These are phyloP conservation scores for Bicyclus anynana DNA, from an alignment of 1,140 invertebrate species.

Conservation along the genomic window DNA sequence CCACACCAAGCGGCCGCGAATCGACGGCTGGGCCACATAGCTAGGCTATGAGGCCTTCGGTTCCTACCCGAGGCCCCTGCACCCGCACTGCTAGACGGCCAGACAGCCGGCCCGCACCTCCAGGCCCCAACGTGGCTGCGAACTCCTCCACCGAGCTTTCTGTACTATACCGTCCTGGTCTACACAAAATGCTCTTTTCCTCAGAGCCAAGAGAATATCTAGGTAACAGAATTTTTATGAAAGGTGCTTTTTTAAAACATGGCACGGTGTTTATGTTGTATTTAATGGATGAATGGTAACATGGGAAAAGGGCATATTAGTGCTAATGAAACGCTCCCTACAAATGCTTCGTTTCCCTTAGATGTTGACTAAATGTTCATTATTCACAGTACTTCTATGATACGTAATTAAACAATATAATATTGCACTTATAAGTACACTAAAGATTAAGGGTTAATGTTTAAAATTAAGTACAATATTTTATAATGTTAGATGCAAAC, in stretches of 20 bases:
- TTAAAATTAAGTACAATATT: conserved; percentile 54
- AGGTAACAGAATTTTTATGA: conserved; percentile 4
- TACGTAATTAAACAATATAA: conserved; percentile 63
- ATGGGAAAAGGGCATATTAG: conserved; percentile 30
- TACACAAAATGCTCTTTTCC: conserved; percentile 37
- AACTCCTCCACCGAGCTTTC: conserved; percentile 45
- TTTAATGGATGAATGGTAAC: conserved; percentile 6
- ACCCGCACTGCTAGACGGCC: conserved; percentile 61
- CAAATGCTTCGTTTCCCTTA: conserved; percentile 7
- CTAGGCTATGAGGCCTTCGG: conserved; percentile 75
- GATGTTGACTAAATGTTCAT: conserved; percentile 48
- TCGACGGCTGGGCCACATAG: conserved; percentile 93
- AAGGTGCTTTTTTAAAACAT: conserved; percentile 47
- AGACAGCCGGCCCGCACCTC: conserved; percentile 22
- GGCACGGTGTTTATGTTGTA: conserved; percentile 36
- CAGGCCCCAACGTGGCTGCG: conserved; percentile 20
- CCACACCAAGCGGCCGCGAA: conserved; percentile 88
- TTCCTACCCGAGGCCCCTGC: conserved; percentile 65
- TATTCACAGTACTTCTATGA: conserved; percentile 49
- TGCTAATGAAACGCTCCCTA: background rate
- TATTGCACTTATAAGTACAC: conserved; percentile 60
- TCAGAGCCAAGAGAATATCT: background rate
- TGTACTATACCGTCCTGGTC: conserved; percentile 44
- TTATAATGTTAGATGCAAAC: conserved; percentile 43
- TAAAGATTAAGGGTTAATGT: conserved; percentile 57